These are phyloP conservation scores for Caenorhabditis sp. DNA, from an alignment of 2,888 invertebrate genomes.

Conservation along the genomic window DNA sequence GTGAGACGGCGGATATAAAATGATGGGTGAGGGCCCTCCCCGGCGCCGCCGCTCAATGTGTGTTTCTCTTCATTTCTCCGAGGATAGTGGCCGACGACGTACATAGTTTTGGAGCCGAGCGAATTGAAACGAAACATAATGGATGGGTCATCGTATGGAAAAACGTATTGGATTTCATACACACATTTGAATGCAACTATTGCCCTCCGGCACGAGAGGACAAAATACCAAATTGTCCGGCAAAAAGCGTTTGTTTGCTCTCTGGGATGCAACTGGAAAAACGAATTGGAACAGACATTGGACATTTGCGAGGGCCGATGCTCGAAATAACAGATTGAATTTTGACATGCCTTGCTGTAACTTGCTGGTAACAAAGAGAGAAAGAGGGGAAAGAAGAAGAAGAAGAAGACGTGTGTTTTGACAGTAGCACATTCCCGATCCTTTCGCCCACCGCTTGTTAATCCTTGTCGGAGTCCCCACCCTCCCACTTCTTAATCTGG, in stretches of 20 bases:
- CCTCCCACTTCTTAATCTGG: constrained; percentile 51
- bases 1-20: constrained; percentile 56
- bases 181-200: constrained; percentile 51
- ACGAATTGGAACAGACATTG: neutral
- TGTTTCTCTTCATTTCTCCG: constrained; percentile 29
- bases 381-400: no score
- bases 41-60: constrained; percentile 24
- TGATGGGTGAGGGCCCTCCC: constrained; percentile 32
- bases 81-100: constrained; percentile 16
- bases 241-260: neutral
- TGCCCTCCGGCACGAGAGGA: constrained; percentile 37
- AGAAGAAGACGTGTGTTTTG: constrained; percentile 11
- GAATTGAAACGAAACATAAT: constrained; percentile 55
- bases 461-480: constrained; percentile 48
- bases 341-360: neutral
- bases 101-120: constrained; percentile 32
- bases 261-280: neutral
- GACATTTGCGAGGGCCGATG: neutral
- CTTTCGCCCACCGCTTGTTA: constrained; percentile 27
- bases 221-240: constrained; percentile 1
- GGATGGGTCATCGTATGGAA: constrained; percentile 51
- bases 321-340: no score
- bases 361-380: no score
- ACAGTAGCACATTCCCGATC: constrained; percentile 48
- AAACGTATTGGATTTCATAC: constrained; percentile 51